Percentiles rank a stretch among this genome's conserved stretches.
These are phyloP conservation scores for Neogale vison DNA, from an alignment of 2,113 vertebrate species.

Conservation along the genomic window DNA sequence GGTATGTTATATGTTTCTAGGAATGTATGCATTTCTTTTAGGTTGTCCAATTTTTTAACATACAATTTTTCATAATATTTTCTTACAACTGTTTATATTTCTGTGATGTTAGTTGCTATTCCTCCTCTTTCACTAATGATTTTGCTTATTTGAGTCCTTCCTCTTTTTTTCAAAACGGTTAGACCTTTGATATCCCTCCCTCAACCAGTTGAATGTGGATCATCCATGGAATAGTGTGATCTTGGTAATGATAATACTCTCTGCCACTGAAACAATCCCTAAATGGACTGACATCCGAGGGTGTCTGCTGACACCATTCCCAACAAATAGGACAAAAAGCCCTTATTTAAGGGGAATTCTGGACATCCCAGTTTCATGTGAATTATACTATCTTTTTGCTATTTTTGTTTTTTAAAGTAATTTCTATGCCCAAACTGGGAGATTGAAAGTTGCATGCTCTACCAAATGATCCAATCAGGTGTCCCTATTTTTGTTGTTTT, in stretches of 20 bases:
- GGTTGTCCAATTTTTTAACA: neutral
- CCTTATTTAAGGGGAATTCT: neutral
- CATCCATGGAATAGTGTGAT: neutral
- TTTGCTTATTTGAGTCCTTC: neutral
- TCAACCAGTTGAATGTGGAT: neutral
- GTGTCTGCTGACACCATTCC: neutral
- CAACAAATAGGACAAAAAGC: neutral
- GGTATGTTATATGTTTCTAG: neutral
- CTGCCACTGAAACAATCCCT: neutral
- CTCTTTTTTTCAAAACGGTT: neutral
- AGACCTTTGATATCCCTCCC: neutral
- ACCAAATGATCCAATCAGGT: neutral
- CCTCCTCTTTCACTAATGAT: neutral
- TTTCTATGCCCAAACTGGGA: neutral
- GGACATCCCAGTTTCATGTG: neutral
- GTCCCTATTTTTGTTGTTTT: neutral
- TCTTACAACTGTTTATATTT: neutral
- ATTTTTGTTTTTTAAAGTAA: neutral
- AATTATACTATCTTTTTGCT: neutral
- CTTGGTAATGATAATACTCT: neutral
- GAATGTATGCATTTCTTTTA: neutral
- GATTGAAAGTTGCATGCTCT: neutral
- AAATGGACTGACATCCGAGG: neutral
- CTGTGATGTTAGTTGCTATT: neutral
- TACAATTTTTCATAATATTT: neutral